Conservation (phyloP, 2,113 vertebrate genomes). For the Pao palembangensis region DNA sequence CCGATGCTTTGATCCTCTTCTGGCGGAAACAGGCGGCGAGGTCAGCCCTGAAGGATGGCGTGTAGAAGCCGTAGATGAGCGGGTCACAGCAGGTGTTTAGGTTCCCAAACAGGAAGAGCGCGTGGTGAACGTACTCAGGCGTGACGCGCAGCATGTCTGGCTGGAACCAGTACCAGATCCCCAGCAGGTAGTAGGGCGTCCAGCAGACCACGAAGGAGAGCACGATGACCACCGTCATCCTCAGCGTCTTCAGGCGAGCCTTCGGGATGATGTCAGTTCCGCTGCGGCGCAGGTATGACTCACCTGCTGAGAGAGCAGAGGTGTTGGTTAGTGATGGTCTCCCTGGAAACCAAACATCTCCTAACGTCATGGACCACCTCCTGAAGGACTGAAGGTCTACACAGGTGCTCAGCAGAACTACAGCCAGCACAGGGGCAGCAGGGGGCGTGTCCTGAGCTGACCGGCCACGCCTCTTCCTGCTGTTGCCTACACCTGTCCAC, state of each 20-base stretch:
- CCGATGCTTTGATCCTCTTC: neutral
- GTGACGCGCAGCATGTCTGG: constrained; percentile 79
- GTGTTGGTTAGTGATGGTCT: neutral
- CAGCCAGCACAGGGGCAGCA: too few species aligned
- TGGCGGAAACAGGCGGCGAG: constrained; percentile 68
- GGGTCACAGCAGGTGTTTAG: constrained; percentile 88
- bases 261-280: constrained; percentile 82
- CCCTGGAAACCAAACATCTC: too few species aligned
- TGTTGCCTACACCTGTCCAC: too few species aligned
- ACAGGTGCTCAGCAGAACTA: neutral
- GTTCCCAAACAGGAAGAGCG: constrained; percentile 85
- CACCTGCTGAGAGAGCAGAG: constrained; percentile 60
- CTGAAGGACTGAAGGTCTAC: too few species aligned
- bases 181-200: constrained; percentile 88
- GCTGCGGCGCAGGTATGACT: constrained; percentile 70
- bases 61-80: constrained; percentile 86
- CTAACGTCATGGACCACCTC: too few species aligned
- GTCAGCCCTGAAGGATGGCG: constrained; percentile 82
- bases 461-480: too few species aligned
- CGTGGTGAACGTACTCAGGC: constrained; percentile 83
- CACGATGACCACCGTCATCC: constrained; percentile 88
- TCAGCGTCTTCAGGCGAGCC: constrained; percentile 87
- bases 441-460: too few species aligned
- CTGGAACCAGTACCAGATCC: constrained; percentile 93
- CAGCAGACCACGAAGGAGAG: constrained; percentile 86